These are phyloP conservation scores for Hestina assimilis DNA, from an alignment of 1,140 invertebrate species.

Conservation along the genomic window DNA sequence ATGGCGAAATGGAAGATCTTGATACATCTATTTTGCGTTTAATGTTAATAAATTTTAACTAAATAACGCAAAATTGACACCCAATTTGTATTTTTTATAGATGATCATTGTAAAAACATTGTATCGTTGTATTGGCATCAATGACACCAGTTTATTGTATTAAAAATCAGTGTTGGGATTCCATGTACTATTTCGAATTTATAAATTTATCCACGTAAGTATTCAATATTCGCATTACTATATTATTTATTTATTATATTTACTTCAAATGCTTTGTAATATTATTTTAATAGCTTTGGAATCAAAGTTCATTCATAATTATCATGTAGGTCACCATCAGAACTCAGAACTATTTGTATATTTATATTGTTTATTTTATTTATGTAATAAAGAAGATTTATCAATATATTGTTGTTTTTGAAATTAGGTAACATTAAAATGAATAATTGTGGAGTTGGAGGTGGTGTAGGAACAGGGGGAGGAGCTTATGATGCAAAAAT, in stretches of 20 bases:
- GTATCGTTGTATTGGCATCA: conserved; percentile 37
- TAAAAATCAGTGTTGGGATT: conserved; percentile 42
- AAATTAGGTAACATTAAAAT: conserved; percentile 40
- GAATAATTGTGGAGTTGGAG: conserved; percentile 63
- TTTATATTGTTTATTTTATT: background rate
- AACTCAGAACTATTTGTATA: conserved; percentile 12
- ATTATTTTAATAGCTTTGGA: background rate
- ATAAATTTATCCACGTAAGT: conserved; percentile 49
- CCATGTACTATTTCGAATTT: conserved; percentile 45
- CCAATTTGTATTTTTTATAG: conserved; percentile 33
- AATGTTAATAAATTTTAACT: conserved; percentile 46
- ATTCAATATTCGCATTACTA: background rate
- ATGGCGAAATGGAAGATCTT: conserved; percentile 70
- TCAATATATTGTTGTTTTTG: background rate
- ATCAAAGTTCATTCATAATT: conserved; percentile 20
- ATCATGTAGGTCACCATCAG: conserved; percentile 21
- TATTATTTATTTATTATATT: conserved; percentile 5
- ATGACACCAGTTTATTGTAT: conserved; percentile 49
- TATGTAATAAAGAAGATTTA: background rate
- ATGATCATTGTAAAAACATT: conserved; percentile 36
- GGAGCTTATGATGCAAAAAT: conserved; percentile 92
- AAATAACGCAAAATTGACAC: conserved; percentile 51
- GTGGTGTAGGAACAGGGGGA: conserved; percentile 43
- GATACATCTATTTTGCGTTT: conserved; percentile 52
- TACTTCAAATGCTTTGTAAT: conserved; percentile 4